Conservation (phyloP, 1,140 invertebrate genomes). For the Brachionus rubens region DNA sequence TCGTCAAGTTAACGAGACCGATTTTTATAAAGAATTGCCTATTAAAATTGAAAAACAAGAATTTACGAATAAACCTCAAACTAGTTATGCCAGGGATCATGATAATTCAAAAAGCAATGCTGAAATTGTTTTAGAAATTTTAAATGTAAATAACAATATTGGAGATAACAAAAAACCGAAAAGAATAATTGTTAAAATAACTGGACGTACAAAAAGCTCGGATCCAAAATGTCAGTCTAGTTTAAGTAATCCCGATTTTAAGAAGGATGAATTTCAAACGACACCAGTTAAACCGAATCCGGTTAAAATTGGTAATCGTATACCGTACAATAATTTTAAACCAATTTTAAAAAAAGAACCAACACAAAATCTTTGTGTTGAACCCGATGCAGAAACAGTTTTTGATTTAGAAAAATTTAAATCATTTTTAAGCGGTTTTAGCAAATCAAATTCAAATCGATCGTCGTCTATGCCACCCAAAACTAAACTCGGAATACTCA, state of each 20-base stretch:
- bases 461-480: slow-evolving; percentile 22
- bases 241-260: not conserved
- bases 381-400: no score
- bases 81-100: not conserved
- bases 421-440: not conserved
- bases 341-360: not conserved
- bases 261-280: not conserved
- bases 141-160: not conserved
- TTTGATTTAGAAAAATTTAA: slow-evolving; percentile 28
- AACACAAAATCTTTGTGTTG: no score
- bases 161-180: not conserved
- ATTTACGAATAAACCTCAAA: no score
- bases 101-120: not conserved
- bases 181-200: slow-evolving; percentile 37
- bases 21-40: not conserved
- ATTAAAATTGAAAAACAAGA: slow-evolving; percentile 31
- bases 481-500: not conserved
- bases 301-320: slow-evolving; percentile 8
- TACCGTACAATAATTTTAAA: not conserved
- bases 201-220: not conserved
- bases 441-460: not conserved
- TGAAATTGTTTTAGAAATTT: slow-evolving; percentile 37
- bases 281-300: not conserved
- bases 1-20: no score
- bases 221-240: not conserved